A percentile compares a stretch with the other conserved stretches of the same genome.
Evolutionary conservation across 1,140 invertebrate species (phyloP).

Genomic region (Adoxophyes honmai): DNA sequence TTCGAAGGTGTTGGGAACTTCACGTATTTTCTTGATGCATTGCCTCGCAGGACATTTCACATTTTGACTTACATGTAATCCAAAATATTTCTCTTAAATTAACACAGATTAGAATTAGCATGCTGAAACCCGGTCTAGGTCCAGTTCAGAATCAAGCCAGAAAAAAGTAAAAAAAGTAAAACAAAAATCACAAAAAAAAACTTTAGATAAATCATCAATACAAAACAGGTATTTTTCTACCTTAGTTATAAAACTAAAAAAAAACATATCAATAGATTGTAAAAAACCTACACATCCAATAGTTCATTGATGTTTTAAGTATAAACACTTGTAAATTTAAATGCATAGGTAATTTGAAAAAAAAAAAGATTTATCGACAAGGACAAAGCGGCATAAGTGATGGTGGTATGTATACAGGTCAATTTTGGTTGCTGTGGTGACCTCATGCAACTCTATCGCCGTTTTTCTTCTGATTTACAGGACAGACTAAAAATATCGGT

Average conservation of each 20-base stretch:
- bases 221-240: not conserved
- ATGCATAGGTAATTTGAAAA: no score
- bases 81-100: conserved; percentile 10
- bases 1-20: conserved; percentile 10
- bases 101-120: conserved; percentile 7
- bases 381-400: no score
- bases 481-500: no score
- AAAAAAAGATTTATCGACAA: no score
- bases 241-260: not conserved
- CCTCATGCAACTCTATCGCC: no score
- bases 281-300: conserved; percentile 4
- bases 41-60: no score
- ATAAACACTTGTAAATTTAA: no score
- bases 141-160: conserved; percentile 15
- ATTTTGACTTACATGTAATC: not conserved
- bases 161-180: not conserved
- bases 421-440: no score
- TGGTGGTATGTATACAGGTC: no score
- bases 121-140: not conserved
- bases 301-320: not conserved
- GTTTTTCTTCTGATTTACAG: no score
- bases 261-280: not conserved
- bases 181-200: not conserved
- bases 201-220: not conserved
- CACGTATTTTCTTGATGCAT: not conserved